Percentiles rank a stretch among this genome's conserved stretches.
phyloP scores from a whole-genome alignment of 2,797 vertebrate species.

The Botia kubotai region DNA sequence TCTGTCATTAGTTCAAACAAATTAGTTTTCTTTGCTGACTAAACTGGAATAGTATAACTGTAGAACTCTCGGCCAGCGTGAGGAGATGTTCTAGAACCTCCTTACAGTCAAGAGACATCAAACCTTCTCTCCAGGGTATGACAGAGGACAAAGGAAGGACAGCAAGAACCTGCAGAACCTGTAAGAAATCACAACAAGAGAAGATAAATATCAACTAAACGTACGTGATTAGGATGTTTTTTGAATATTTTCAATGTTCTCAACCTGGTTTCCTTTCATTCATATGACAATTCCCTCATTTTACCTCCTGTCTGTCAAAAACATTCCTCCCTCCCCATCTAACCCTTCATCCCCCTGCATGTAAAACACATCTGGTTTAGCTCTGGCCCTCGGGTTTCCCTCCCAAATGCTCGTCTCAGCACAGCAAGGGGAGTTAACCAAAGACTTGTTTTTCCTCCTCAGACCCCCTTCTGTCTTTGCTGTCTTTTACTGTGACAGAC shows the following conservation, averaged over 20 bases:
- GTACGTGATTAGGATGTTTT: not conserved
- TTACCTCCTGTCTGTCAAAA: slow-evolving; percentile 28
- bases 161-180: slow-evolving; percentile 86
- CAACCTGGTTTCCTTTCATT: slow-evolving; percentile 28
- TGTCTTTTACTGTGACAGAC: slow-evolving; percentile 18
- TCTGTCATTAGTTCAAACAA: not conserved
- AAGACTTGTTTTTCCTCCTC: slow-evolving; percentile 27
- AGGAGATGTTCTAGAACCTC: slow-evolving; percentile 84
- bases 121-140: slow-evolving; percentile 76
- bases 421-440: slow-evolving; percentile 27
- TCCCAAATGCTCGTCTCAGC: not conserved
- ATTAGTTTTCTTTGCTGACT: not conserved
- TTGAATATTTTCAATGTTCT: slow-evolving; percentile 7
- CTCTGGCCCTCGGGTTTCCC: slow-evolving; percentile 31
- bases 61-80: slow-evolving; percentile 72
- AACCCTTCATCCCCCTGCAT: slow-evolving; percentile 26
- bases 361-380: slow-evolving; percentile 50
- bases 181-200: slow-evolving; percentile 40
- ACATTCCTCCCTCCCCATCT: slow-evolving; percentile 32
- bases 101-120: slow-evolving; percentile 70
- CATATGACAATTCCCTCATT: slow-evolving; percentile 24
- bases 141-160: slow-evolving; percentile 73
- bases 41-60: not conserved
- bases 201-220: not conserved
- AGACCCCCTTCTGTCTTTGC: slow-evolving; percentile 26